A percentile compares a stretch with the other conserved stretches of the same genome.
Evolutionary conservation across 2,797 vertebrate species (phyloP).

Genomic region (Kryptopterus vitreolus): DNA sequence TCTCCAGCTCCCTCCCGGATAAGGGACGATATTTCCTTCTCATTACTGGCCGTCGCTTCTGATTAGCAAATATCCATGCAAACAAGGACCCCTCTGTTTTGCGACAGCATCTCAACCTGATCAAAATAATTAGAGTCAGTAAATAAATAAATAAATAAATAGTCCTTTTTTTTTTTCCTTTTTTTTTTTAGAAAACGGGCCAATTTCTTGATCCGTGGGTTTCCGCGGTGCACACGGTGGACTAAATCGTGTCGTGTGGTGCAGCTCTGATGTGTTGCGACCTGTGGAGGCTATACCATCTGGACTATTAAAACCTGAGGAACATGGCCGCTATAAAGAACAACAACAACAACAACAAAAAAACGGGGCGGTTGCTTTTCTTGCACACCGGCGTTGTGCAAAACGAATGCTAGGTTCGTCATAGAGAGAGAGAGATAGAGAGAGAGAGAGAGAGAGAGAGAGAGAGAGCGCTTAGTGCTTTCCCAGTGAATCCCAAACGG

Average conservation of each 20-base stretch:
- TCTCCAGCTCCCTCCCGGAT: slow-evolving; percentile 32
- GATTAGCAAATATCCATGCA: slow-evolving; percentile 40
- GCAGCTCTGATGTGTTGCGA: slow-evolving; percentile 53
- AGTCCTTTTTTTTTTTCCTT: too few relatives aligned
- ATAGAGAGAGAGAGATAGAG: too few relatives aligned
- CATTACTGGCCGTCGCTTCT: slow-evolving; percentile 37
- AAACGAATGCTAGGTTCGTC: slow-evolving; percentile 23
- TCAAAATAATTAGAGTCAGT: slow-evolving; percentile 43
- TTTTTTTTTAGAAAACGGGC: not conserved
- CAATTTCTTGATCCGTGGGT: slow-evolving; percentile 41
- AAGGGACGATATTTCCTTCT: slow-evolving; percentile 39
- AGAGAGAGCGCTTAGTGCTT: slow-evolving; percentile 61
- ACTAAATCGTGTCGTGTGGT: slow-evolving; percentile 47
- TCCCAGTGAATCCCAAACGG: slow-evolving; percentile 73
- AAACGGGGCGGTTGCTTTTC: slow-evolving; percentile 42
- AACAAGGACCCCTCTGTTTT: slow-evolving; percentile 33
- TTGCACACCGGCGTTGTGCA: slow-evolving; percentile 25
- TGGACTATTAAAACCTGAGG: slow-evolving; percentile 51
- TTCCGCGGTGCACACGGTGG: slow-evolving; percentile 44
- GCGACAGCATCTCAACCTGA: slow-evolving; percentile 26
- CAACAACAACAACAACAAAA: too few relatives aligned
- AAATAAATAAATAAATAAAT: not conserved
- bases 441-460: too few relatives aligned
- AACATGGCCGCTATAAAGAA: slow-evolving; percentile 42
- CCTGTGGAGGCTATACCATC: slow-evolving; percentile 53